Evolutionary conservation across 2,113 vertebrate genomes (phyloP).

Genomic region (Sus scrofa): T2T-Sscrofa CM000825.6:60849001-60849500

Average conservation of each 20-base stretch:
- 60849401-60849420: not conserved
- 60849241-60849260: not conserved
- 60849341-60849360: not conserved
- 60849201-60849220: not conserved
- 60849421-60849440: not conserved
- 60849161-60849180: not conserved
- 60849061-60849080: not conserved
- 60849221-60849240: not conserved
- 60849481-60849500: not conserved
- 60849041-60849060: not conserved
- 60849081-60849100: not conserved
- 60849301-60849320: not conserved
- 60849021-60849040: not conserved
- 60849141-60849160: not conserved
- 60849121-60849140: not conserved
- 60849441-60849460: not conserved
- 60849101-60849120: not conserved
- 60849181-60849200: not conserved
- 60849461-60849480: too few species aligned
- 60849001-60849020: not conserved
- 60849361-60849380: constrained; percentile 3
- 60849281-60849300: not conserved
- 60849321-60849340: not conserved
- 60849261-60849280: not conserved
- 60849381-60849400: not conserved